Evolutionary conservation across 2,797 vertebrate genomes (phyloP), one percentile per base, ranked within the genome.

Genomic region (Acanthurus tractus): DNA sequence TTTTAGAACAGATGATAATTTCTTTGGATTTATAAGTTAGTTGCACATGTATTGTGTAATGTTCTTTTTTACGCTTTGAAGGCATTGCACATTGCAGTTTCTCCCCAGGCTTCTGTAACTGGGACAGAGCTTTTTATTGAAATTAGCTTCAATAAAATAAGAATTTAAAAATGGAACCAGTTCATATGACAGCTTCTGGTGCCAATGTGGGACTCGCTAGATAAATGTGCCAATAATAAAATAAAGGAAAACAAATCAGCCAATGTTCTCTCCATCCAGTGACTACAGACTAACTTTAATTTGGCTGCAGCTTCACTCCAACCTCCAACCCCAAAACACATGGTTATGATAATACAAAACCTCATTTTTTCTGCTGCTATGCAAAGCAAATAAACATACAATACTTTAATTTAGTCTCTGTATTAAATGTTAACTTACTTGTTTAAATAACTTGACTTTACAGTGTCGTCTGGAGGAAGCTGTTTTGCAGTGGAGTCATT

Each of bases 301-400:
- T 77, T 74, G 64, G 75, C 56, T 48, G 48, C 63, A 66, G 70
- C 56, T 63, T 70, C n/a, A 8, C 58, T 58, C 57, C 61, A 80
- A 76, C 59, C 79, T 75, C 75, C 63, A 34, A 34, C 29, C 29
- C 7, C 29, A 2, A 80, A 67, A 77, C 88, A 89, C 58, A 63
- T 86, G 84, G 74, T 73, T 73, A 20, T n/a, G 68, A 83, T 84
- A 77, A 81, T 36, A 45, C n/a, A n/a, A 64, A 22, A 71, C 29
- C 50, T 66, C 9, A 40, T 52, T 34, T 69, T 46, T 44, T 23
- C 23, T 23, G 22, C 40, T 50, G 74, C 78, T 55, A 48, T 58
- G 46, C 71, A 86, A 82, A 77, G 66, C 25, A 84, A 89, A 86
- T 62, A 88, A 86, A 83, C 63, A 72, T 71, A 9, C 73, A 71